phyloP scores from a whole-genome alignment of 53 echinoderm and acorn worm genomes.

The Mesocentrotus franciscanus region DNA sequence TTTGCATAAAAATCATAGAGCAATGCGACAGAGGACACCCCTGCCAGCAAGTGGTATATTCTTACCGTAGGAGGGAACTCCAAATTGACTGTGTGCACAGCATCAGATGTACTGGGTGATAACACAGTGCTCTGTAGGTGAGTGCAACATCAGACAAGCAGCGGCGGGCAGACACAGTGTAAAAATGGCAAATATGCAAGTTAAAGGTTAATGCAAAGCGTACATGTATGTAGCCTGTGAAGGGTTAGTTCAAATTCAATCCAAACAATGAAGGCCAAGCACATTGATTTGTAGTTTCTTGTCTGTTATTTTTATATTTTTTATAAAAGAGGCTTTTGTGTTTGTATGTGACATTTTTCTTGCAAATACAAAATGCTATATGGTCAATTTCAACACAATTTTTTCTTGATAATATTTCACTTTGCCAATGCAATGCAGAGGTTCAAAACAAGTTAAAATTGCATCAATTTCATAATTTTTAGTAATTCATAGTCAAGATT shows the following conservation, averaged over 20 bases:
- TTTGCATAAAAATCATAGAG: background rate
- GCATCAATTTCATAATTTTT: no score
- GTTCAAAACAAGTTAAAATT: no score
- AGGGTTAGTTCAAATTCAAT: background rate
- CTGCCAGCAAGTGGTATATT: conserved; percentile 9
- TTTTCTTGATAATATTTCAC: no score
- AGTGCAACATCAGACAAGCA: conserved; percentile 55
- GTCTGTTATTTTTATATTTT: no score
- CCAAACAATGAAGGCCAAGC: background rate
- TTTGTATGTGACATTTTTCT: no score
- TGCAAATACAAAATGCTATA: no score
- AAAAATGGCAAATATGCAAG: conserved; percentile 36
- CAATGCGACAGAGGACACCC: background rate
- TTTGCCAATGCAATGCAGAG: no score
- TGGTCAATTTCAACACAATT: no score
- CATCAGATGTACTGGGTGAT: conserved; percentile 44
- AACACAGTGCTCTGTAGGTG: conserved; percentile 59
- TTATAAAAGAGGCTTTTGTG: no score
- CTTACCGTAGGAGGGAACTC: conserved; percentile 59
- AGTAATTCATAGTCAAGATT: no score
- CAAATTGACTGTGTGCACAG: conserved; percentile 56
- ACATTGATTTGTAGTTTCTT: no score
- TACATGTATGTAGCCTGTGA: background rate
- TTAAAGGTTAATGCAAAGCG: background rate
- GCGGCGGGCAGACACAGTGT: conserved; percentile 48